Evolutionary conservation across 1,140 invertebrate species (phyloP).

Genomic region (Ptiloglossa arizonensis): DNA sequence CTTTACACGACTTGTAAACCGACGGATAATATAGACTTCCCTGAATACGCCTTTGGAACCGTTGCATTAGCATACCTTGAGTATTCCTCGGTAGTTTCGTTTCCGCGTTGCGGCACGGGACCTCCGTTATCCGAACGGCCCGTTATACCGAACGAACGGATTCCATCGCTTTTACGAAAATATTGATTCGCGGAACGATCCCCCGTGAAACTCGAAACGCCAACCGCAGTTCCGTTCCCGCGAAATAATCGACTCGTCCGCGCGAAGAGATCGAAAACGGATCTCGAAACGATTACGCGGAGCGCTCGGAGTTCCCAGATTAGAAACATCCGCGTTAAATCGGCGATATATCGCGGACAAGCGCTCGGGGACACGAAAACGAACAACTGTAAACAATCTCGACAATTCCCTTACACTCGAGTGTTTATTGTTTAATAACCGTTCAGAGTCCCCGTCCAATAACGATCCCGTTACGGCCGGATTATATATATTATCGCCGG

Average conservation of each 20-base stretch:
- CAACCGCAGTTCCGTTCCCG: too few species aligned
- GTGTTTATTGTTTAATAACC: constrained; percentile 10
- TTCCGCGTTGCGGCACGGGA: too few species aligned
- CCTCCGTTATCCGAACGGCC: too few species aligned
- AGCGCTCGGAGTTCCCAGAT: not conserved
- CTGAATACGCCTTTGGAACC: not conserved
- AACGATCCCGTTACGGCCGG: constrained; percentile 1
- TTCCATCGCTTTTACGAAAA: too few species aligned
- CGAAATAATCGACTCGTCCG: too few species aligned
- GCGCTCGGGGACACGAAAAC: not conserved
- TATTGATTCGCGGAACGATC: too few species aligned
- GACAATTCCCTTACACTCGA: constrained; percentile 6
- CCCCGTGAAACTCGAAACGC: too few species aligned
- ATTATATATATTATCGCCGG: constrained; percentile 38
- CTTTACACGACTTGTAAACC: not conserved
- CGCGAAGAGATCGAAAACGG: not conserved
- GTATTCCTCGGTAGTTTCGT: too few species aligned
- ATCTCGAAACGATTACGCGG: not conserved
- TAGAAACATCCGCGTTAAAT: not conserved
- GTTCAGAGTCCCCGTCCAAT: not conserved
- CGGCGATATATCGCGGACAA: not conserved
- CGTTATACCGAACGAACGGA: too few species aligned
- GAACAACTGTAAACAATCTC: not conserved
- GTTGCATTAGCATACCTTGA: too few species aligned
- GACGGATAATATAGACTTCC: not conserved